These are phyloP conservation scores for Oncorhynchus keta DNA, from an alignment of 2,113 vertebrate genomes.

Conservation along the genomic window DNA sequence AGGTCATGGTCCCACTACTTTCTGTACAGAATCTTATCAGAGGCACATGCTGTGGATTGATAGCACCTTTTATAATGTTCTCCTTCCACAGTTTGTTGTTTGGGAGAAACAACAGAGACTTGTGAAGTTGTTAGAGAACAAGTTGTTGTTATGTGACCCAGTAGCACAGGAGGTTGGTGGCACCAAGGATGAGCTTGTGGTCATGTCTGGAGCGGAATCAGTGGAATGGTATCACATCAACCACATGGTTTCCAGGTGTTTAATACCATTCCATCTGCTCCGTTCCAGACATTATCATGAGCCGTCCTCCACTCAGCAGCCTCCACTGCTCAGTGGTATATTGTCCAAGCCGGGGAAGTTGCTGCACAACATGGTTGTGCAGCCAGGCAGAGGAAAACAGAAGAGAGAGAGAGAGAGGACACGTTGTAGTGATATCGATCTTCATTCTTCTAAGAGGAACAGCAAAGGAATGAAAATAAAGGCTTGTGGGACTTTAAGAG, in stretches of 20 bases:
- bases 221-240: too few relatives aligned
- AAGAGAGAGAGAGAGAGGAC: neutral
- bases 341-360: neutral
- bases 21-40: neutral
- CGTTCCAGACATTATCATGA: too few relatives aligned
- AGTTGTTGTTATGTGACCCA: conserved; percentile 3
- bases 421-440: neutral
- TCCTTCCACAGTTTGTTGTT: neutral
- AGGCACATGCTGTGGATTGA: too few relatives aligned
- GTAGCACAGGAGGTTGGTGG: neutral
- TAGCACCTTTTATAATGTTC: neutral
- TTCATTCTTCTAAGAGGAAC: conserved; percentile 19
- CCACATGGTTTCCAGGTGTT: too few relatives aligned
- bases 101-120: neutral
- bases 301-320: too few relatives aligned
- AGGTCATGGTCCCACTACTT: neutral
- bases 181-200: too few relatives aligned
- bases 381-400: neutral
- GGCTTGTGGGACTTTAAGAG: conserved; percentile 21
- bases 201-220: too few relatives aligned
- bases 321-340: too few relatives aligned
- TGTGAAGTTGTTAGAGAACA: neutral
- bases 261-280: too few relatives aligned
- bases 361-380: neutral
- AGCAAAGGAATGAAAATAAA: conserved; percentile 11